phyloP scores from a whole-genome alignment of 2,113 vertebrate genomes.

The Glareola pratincola region DNA sequence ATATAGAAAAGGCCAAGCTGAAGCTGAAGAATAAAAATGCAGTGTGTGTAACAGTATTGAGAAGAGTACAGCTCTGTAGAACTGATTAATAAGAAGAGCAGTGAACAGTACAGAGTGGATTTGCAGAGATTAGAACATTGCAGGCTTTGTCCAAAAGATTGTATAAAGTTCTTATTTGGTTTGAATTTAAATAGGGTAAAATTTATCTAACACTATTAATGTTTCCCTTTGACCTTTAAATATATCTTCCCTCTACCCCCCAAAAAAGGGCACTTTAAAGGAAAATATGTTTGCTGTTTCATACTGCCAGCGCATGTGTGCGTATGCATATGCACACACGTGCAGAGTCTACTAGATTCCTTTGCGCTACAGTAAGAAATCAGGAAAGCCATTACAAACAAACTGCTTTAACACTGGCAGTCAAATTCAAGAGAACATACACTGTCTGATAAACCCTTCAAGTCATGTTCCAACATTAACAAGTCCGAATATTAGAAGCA shows the following conservation, averaged over 20 bases:
- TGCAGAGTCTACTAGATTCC: not conserved
- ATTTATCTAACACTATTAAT: slow-evolving; percentile 43
- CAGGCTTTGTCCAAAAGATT: slow-evolving; percentile 71
- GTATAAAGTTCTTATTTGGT: slow-evolving; percentile 64
- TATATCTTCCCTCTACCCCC: not conserved
- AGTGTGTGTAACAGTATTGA: slow-evolving; percentile 42
- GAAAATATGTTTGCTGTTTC: not conserved
- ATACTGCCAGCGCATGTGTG: not conserved
- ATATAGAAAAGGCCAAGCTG: slow-evolving; percentile 57
- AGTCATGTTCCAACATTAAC: not conserved
- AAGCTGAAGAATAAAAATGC: slow-evolving; percentile 69
- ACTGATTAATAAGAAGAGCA: slow-evolving; percentile 71
- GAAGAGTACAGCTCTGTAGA: slow-evolving; percentile 57
- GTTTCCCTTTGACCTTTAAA: slow-evolving; percentile 51
- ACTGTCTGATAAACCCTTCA: not conserved
- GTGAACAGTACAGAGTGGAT: slow-evolving; percentile 69
- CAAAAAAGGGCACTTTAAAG: slow-evolving; percentile 8
- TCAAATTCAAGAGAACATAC: not conserved
- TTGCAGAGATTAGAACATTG: slow-evolving; percentile 74
- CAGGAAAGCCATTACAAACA: not conserved
- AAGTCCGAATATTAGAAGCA: not conserved
- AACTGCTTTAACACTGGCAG: not conserved
- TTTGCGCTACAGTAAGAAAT: not conserved
- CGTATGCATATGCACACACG: not conserved
- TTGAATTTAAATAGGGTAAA: slow-evolving; percentile 71